Conservation (phyloP, 2,888 invertebrate genomes). For the Dicyrtoma fusca region DNA sequence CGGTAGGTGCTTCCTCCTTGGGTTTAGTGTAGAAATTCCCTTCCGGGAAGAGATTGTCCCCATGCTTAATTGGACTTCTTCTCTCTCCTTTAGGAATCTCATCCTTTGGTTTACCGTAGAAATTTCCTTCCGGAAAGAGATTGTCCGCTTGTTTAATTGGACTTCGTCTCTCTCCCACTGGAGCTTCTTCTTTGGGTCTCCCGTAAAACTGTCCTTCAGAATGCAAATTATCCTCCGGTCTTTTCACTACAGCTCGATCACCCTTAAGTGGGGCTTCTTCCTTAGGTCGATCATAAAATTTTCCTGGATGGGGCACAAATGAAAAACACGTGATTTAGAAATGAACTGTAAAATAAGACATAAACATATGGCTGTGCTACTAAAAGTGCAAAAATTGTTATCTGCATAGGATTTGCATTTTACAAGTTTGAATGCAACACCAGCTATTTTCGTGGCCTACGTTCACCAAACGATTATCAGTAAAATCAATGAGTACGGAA, state of each 20-base stretch:
- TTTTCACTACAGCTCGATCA: slow-evolving; percentile 61
- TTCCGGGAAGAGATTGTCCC: slow-evolving; percentile 64
- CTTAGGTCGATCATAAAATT: slow-evolving; percentile 62
- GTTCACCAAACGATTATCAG: no score
- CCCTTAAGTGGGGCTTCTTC: slow-evolving; percentile 61
- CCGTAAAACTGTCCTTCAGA: slow-evolving; percentile 67
- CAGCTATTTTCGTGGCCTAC: no score
- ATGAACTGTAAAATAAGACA: no score
- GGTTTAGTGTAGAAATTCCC: slow-evolving; percentile 43
- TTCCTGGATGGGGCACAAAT: slow-evolving; percentile 52
- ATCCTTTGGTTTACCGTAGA: slow-evolving; percentile 61
- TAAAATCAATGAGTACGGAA: no score
- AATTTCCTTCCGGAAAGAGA: slow-evolving; percentile 66
- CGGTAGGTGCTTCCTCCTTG: slow-evolving; percentile 55
- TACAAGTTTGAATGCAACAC: no score
- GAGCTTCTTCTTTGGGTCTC: slow-evolving; percentile 56
- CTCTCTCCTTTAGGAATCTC: slow-evolving; percentile 60
- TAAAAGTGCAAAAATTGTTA: no score
- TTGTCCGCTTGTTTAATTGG: slow-evolving; percentile 59
- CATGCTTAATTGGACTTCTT: slow-evolving; percentile 62
- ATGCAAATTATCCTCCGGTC: slow-evolving; percentile 61
- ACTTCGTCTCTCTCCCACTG: slow-evolving; percentile 53
- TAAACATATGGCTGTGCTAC: no score
- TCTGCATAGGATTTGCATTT: no score
- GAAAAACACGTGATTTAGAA: slow-evolving; percentile 58